These are phyloP conservation scores for Xiphophorus birchmanni DNA, from an alignment of 2,797 vertebrate species.

Conservation along the genomic window DNA sequence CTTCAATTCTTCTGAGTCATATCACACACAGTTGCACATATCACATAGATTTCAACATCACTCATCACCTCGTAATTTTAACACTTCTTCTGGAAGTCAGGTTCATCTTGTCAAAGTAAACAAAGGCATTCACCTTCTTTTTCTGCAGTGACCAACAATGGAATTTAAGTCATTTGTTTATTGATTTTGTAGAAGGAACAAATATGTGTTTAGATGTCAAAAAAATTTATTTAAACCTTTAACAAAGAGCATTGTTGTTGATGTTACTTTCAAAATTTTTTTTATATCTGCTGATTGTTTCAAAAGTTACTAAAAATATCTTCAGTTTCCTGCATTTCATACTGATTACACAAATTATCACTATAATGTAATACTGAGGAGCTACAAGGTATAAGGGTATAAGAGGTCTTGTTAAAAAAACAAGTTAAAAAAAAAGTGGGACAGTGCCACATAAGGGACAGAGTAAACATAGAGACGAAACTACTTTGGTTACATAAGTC, in stretches of 20 bases:
- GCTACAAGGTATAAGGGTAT: too few relatives aligned
- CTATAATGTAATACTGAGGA: not conserved
- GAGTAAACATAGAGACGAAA: not conserved
- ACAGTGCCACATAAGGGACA: not conserved
- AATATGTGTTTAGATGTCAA: not conserved
- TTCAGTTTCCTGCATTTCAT: not conserved
- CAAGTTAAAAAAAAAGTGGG: not conserved
- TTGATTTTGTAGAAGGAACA: not conserved
- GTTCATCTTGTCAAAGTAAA: not conserved
- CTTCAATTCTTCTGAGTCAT: not conserved
- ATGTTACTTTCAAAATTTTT: not conserved
- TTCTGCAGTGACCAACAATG: not conserved
- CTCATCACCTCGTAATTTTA: not conserved
- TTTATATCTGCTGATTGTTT: not conserved
- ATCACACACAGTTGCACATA: not conserved
- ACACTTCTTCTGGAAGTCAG: not conserved
- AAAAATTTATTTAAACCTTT: not conserved
- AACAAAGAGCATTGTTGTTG: not conserved
- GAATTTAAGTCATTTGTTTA: not conserved
- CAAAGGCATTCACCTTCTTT: not conserved
- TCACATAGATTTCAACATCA: not conserved
- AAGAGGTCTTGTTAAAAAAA: not conserved
- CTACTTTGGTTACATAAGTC: not conserved
- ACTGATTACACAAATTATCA: not conserved
- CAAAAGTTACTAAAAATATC: not conserved